Evolutionary conservation across 2,797 vertebrate genomes (phyloP), one percentile per base, ranked within the genome.

Genomic region (Myotis myotis): DNA sequence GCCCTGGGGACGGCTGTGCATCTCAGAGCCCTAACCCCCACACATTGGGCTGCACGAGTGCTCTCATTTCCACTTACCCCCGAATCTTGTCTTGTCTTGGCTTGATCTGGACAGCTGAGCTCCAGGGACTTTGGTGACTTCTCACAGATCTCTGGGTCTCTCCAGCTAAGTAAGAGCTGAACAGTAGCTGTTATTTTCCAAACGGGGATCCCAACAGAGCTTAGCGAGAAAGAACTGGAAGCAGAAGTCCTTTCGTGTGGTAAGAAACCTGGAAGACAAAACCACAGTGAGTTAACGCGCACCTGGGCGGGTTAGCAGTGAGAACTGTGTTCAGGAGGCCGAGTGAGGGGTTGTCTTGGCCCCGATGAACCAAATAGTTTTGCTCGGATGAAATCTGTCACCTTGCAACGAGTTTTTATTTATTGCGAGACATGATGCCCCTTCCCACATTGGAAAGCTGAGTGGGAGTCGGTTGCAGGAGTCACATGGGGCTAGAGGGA

Each of bases 181-280:
- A 44, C 62, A 80, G 17, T 22, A 49, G 74, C 41, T 8, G 41
- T 53, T 33, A 1, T 74, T 87, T 87, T 79, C 62, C 38, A 53
- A 87, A 62, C 38, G 22, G n/a, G 25, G 38, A 55, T 71, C 33
- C 33, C 38, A 19, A 1, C 15, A 23, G 25, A 49, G 60, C 47
- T 64, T n/a, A 64, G 57, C 1, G 44, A 95, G 64, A 47, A 80
- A 80, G 66, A 75, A 30, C 36, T 15, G n/a, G 16, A 84, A 49
- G 66, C 38, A 11, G 49, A 38, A 12, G 74, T 47, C 68, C 36
- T 84, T 79, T 33, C 6, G 22, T 30, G 81, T 30, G n/a, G 28
- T 25, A 22, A 87, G 79, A 62, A 80, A 83, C 8, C 57, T 44
- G 16, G 89, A 89, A 95, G 80, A 8, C 33, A n/a, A 38, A 25